Conservation (phyloP, 2,797 vertebrate species). For the Siniperca undulata region DNA sequence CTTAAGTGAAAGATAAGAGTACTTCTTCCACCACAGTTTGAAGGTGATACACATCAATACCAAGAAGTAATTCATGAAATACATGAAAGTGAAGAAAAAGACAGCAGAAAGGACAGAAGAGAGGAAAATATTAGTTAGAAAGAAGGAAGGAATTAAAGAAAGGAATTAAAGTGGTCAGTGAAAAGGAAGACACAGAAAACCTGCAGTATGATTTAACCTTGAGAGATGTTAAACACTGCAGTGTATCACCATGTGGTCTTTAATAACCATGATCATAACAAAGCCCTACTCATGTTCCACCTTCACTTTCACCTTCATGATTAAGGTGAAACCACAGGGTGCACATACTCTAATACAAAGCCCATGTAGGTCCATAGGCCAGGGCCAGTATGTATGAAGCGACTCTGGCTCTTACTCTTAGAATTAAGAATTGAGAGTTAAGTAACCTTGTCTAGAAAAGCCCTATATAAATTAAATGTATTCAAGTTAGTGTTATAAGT, state of each 20-base stretch:
- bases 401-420: neutral
- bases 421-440: neutral
- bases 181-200: neutral
- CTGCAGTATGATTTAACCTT: neutral
- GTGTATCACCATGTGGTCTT: neutral
- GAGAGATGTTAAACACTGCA: neutral
- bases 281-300: neutral
- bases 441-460: too few relatives aligned
- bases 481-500: too few relatives aligned
- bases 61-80: neutral
- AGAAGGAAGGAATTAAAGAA: too few relatives aligned
- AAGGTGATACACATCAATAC: neutral
- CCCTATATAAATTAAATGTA: too few relatives aligned
- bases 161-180: neutral
- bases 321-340: neutral
- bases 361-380: neutral
- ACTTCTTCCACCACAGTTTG: neutral
- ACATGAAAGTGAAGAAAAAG: neutral
- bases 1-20: too few relatives aligned
- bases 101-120: neutral
- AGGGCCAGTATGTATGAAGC: neutral
- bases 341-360: neutral
- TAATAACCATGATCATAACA: neutral
- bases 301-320: neutral
- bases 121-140: neutral